Evolutionary conservation across 2,113 vertebrate species (phyloP).

Genomic region (Lepisosteus oculatus): DNA sequence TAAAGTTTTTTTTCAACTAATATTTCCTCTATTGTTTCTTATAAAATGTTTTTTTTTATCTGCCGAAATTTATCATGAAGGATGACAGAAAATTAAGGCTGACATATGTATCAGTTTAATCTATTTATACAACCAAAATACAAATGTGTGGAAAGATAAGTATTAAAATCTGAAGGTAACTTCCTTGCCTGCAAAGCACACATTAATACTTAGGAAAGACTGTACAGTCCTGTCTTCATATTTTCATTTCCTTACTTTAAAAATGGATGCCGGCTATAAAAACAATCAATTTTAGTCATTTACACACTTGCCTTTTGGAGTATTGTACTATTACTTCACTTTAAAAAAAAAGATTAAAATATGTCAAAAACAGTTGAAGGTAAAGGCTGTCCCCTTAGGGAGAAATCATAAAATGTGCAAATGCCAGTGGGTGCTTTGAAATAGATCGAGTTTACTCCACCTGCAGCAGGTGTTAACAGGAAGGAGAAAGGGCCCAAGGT

Average conservation of each 20-base stretch:
- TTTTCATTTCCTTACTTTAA: neutral
- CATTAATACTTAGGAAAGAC: too few species aligned
- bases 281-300: neutral
- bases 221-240: neutral
- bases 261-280: neutral
- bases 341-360: neutral
- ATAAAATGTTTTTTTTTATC: neutral
- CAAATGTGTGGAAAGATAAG: too few species aligned
- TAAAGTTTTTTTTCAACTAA: conserved; percentile 43
- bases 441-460: conserved; percentile 9
- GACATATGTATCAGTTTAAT: too few species aligned
- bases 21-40: conserved; percentile 47
- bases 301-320: neutral
- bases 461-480: conserved; percentile 31
- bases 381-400: neutral
- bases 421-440: neutral
- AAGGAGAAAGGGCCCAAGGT: conserved; percentile 24
- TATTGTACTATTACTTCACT: neutral
- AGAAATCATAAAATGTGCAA: conserved; percentile 8
- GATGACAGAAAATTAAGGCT: too few species aligned
- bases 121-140: too few species aligned
- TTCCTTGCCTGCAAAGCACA: neutral
- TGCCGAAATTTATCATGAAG: too few species aligned
- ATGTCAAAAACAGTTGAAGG: neutral
- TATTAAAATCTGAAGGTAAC: too few species aligned